phyloP scores from a whole-genome alignment of 2,888 invertebrate species.

The Caenorhabditis afra region DNA sequence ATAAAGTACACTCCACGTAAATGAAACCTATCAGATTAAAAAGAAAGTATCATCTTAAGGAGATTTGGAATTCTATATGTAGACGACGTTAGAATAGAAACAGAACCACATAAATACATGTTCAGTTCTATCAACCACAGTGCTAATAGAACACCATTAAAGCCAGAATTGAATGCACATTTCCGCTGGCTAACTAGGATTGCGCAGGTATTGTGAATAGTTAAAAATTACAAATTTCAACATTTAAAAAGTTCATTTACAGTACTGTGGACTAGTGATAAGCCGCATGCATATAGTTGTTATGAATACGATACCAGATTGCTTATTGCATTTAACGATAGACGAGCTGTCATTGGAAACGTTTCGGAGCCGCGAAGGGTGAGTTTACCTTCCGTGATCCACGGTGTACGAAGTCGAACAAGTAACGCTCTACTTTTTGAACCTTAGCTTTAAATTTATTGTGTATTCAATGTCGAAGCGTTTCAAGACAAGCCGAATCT shows the following conservation, averaged over 20 bases:
- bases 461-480: constrained; percentile 7
- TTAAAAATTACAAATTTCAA: not conserved
- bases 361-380: constrained; percentile 72
- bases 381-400: too few species aligned
- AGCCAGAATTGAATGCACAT: too few species aligned
- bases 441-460: too few species aligned
- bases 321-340: constrained; percentile 81
- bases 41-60: constrained; percentile 18
- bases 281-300: constrained; percentile 81
- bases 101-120: constrained; percentile 16
- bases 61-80: constrained; percentile 54
- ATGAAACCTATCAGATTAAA: too few species aligned
- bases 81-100: constrained; percentile 80
- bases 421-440: too few species aligned
- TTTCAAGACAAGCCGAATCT: too few species aligned
- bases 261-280: constrained; percentile 81
- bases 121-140: too few species aligned
- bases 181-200: not conserved
- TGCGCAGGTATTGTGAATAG: not conserved
- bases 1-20: constrained; percentile 41
- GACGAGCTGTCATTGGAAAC: constrained; percentile 78
- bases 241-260: too few species aligned
- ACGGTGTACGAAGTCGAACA: too few species aligned
- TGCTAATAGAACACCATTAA: too few species aligned
- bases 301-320: constrained; percentile 81